A percentile compares a stretch with the other conserved stretches of the same genome.
Conservation (phyloP, 2,888 invertebrate genomes). For the Andricus quercusramuli region DNA sequence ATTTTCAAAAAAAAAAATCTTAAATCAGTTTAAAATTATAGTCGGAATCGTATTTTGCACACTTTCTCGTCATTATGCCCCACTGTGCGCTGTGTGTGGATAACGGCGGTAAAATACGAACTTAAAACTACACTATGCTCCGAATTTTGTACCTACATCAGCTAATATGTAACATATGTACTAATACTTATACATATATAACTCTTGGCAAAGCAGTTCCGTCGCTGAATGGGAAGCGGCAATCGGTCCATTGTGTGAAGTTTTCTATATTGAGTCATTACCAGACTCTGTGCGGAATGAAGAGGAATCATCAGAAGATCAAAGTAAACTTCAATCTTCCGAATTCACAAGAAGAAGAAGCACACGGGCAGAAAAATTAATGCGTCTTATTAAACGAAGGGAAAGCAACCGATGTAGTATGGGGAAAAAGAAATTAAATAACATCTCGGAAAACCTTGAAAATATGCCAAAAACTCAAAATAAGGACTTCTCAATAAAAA, state of each 20-base stretch:
- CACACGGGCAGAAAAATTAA: slow-evolving; percentile 79
- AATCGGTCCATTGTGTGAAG: slow-evolving; percentile 69
- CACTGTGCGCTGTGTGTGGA: too few relatives aligned
- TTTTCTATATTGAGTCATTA: slow-evolving; percentile 73
- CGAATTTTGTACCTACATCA: too few relatives aligned
- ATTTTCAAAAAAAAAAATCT: too few relatives aligned
- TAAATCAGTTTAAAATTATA: too few relatives aligned
- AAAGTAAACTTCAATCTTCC: slow-evolving; percentile 61
- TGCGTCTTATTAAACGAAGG: slow-evolving; percentile 79
- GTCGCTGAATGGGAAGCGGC: slow-evolving; percentile 75
- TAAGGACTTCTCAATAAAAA: slow-evolving; percentile 55
- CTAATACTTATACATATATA: background rate
- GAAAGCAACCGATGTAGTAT: slow-evolving; percentile 80
- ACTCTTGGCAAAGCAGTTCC: slow-evolving; percentile 61
- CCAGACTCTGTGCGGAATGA: slow-evolving; percentile 54
- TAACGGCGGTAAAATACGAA: too few relatives aligned
- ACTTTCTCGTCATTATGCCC: too few relatives aligned
- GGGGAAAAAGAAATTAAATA: slow-evolving; percentile 65
- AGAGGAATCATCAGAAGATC: slow-evolving; percentile 52
- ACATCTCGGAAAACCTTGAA: slow-evolving; percentile 1
- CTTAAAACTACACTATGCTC: too few relatives aligned
- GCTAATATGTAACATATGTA: too few relatives aligned
- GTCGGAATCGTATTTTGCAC: too few relatives aligned
- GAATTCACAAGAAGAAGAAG: slow-evolving; percentile 73
- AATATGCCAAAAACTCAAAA: background rate